Evolutionary conservation across 2,113 vertebrate genomes (phyloP).

Genomic region (Ibidorhyncha struthersii): DNA sequence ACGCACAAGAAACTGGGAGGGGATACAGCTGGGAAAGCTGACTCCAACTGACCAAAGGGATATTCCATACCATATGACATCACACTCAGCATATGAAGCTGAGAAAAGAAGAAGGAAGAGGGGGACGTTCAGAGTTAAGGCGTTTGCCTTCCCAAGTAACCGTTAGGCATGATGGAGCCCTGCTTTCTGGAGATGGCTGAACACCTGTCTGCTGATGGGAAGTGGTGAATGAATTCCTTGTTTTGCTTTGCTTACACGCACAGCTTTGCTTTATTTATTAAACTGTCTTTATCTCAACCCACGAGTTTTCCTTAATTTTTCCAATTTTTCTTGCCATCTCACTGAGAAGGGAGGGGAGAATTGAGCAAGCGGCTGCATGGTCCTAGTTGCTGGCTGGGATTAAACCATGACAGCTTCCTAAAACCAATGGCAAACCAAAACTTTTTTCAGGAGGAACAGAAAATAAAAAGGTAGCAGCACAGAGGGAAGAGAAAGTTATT

Average conservation of each 20-base stretch:
- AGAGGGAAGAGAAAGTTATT: background rate
- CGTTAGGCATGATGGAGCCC: background rate
- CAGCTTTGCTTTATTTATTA: no score
- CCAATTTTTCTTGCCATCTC: background rate
- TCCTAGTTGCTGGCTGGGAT: background rate
- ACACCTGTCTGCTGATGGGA: no score
- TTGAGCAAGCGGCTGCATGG: background rate
- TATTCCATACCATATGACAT: background rate
- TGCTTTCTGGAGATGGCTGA: no score
- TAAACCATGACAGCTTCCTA: background rate
- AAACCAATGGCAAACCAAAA: background rate
- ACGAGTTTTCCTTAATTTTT: background rate
- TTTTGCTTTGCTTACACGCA: no score
- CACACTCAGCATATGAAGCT: no score
- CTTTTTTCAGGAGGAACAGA: background rate
- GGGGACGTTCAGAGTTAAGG: background rate
- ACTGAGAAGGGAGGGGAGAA: background rate
- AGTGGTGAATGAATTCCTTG: no score
- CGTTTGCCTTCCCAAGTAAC: background rate
- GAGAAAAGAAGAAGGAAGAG: background rate
- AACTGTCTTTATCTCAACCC: no score
- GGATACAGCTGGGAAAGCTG: background rate
- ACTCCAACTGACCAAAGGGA: background rate
- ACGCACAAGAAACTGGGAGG: background rate
- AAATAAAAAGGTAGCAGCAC: background rate